Evolutionary conservation across 92 coral and sea anemone genomes (phyloP).

Genomic region (Porites lobata): DNA sequence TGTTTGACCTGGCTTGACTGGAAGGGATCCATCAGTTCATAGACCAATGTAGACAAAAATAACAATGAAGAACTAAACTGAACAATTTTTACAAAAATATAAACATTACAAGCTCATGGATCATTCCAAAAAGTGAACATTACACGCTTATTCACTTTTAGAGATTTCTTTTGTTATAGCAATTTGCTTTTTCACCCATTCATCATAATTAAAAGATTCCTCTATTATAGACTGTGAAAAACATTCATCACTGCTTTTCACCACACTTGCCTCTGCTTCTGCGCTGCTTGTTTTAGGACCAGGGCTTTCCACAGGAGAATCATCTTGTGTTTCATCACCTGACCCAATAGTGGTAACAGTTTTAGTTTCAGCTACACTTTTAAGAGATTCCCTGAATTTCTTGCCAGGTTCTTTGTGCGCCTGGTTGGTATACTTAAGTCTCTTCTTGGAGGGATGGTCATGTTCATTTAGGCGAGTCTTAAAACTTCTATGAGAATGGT

Average conservation of each 20-base stretch:
- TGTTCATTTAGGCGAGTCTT: slow-evolving; percentile 20
- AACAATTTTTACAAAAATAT: no score
- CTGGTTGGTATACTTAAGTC: slow-evolving; percentile 19
- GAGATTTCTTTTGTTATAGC: slow-evolving; percentile 20
- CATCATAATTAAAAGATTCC: slow-evolving; percentile 41
- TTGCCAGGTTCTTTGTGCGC: slow-evolving; percentile 27
- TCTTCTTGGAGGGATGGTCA: slow-evolving; percentile 29
- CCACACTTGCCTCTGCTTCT: slow-evolving; percentile 15
- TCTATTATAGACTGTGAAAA: slow-evolving; percentile 24
- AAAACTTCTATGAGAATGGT: slow-evolving; percentile 2
- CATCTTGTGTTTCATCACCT: no score
- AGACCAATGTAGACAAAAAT: no score
- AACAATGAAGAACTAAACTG: no score
- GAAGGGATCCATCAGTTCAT: no score
- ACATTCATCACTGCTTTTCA: slow-evolving; percentile 8
- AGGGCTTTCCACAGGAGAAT: slow-evolving; percentile 29
- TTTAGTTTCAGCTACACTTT: slow-evolving; percentile 25
- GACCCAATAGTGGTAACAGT: slow-evolving; percentile 29
- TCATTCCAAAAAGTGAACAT: not conserved
- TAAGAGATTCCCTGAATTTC: slow-evolving; percentile 40
- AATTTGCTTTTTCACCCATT: slow-evolving; percentile 35
- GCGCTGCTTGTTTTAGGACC: slow-evolving; percentile 16
- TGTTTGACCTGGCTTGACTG: no score
- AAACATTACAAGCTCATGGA: not conserved
- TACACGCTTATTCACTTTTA: not conserved